phyloP scores from a whole-genome alignment of 2,888 invertebrate species.

The Sphinx pinastri region DNA sequence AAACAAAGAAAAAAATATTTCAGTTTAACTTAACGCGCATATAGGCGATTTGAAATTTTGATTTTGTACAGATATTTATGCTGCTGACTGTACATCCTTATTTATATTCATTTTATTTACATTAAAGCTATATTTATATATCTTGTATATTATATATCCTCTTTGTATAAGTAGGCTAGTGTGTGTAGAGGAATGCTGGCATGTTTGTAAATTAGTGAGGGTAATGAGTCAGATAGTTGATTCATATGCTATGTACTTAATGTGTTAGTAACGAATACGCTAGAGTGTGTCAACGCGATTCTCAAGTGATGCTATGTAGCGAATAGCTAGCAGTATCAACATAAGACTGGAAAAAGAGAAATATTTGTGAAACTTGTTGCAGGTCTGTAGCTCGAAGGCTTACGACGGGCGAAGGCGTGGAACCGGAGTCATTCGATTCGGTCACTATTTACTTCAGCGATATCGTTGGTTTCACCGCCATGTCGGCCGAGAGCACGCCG shows the following conservation, averaged over 20 bases:
- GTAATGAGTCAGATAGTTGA: not conserved
- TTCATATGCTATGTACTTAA: not conserved
- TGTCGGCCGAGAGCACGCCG: slow-evolving; percentile 97
- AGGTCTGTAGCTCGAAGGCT: slow-evolving; percentile 94
- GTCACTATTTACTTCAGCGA: slow-evolving; percentile 99
- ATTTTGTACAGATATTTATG: too few relatives aligned
- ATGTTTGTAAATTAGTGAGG: slow-evolving; percentile 18
- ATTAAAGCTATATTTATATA: slow-evolving; percentile 1
- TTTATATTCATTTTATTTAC: not conserved
- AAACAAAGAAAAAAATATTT: too few relatives aligned
- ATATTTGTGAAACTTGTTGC: slow-evolving; percentile 55
- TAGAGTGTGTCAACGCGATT: slow-evolving; percentile 12
- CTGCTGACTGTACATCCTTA: too few relatives aligned
- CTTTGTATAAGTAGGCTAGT: not conserved
- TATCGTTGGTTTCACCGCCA: slow-evolving; percentile 97
- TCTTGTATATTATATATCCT: not conserved
- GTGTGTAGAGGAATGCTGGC: slow-evolving; percentile 6
- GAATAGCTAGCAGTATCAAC: not conserved
- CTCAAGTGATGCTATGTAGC: slow-evolving; percentile 5
- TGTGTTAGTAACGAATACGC: not conserved
- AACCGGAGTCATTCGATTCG: slow-evolving; percentile 96
- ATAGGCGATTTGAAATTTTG: too few relatives aligned
- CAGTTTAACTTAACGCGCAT: too few relatives aligned
- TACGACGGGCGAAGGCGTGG: slow-evolving; percentile 94
- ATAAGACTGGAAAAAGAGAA: slow-evolving; percentile 7